Evolutionary conservation across 2,797 vertebrate species (phyloP), one percentile per base, ranked within the genome.

Genomic region (Hozukius guyotensis): DNA sequence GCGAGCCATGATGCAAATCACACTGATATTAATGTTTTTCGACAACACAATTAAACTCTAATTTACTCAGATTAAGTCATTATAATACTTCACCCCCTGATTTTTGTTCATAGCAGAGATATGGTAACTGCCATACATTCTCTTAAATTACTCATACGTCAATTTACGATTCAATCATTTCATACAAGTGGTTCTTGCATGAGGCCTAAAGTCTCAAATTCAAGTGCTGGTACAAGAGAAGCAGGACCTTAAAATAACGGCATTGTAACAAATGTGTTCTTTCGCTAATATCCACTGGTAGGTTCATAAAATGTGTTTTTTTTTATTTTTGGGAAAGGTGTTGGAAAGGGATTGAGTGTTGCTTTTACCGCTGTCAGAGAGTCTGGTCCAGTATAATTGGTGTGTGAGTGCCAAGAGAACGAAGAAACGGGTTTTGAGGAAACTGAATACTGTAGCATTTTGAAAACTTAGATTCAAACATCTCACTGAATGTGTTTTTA

Each of bases 401-500:
- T 82, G 52, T 80, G 60, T 46, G 13, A 68, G 78, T 83, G 67
- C 86, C 74, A 89, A 78, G 34, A 74, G 57, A 34, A 78, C 34
- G 62, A 76, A 82, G 60, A 66, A 69, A 56, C 6, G 1, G 16
- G 38, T 79, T 80, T 67, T 57, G 42, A 73, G 76, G 68, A 89
- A 82, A 87, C 27, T 0, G 56, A 86, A 84, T 75, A 76, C 49
- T 85, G 78, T 84, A 93, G 84, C 82, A 80, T 89, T 80, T 53
- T 77, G 56, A 61, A 82, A 75, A n/a, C 20, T n/a, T 69, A 38
- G 70, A 63, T 67, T 85, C 27, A 84, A 72, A 78, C 31, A 63
- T 88, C 78, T 87, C 36, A 65, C 66, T 71, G 74, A 87, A 82
- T 79, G 84, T 86, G 77, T 87, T 89, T 84, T 81, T 84, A 24